These are phyloP conservation scores for Agonopterix subpropinquella DNA, from an alignment of 2,888 invertebrate genomes.

Conservation along the genomic window DNA sequence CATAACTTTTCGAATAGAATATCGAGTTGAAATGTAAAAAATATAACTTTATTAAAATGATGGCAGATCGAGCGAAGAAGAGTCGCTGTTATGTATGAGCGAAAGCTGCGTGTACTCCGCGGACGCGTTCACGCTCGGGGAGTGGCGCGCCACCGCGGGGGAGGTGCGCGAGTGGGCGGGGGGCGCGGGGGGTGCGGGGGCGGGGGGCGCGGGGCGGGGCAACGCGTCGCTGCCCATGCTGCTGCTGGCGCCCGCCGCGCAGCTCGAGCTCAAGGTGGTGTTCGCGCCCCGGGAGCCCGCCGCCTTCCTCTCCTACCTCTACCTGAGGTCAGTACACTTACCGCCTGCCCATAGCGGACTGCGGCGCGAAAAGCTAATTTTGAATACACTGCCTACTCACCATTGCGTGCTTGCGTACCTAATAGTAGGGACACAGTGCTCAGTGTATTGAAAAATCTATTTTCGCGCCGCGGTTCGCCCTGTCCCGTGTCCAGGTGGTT, in stretches of 20 bases:
- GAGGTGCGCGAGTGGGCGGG: conserved; percentile 13
- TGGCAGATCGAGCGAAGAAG: background rate
- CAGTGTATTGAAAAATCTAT: no score
- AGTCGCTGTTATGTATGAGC: background rate
- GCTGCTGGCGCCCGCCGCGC: conserved; percentile 76
- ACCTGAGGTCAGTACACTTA: conserved; percentile 47
- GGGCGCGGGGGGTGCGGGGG: conserved; percentile 5
- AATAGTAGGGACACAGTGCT: no score
- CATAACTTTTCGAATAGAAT: no score
- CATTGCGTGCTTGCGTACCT: no score
- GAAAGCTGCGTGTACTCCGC: background rate
- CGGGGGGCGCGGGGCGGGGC: conserved; percentile 3
- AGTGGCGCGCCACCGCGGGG: conserved; percentile 2
- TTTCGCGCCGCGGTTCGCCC: no score
- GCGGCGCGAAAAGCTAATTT: background rate
- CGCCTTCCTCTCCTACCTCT: conserved; percentile 64
- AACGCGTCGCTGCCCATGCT: conserved; percentile 23
- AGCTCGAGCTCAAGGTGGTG: conserved; percentile 58
- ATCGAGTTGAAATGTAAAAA: no score
- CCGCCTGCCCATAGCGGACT: background rate
- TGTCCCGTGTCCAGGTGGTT: no score
- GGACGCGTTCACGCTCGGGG: background rate
- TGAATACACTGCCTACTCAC: no score
- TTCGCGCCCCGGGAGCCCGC: conserved; percentile 60
- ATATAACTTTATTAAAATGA: no score